These are phyloP conservation scores for Drosophila emarginata DNA, from an alignment of 2,888 invertebrate genomes.

Conservation along the genomic window DNA sequence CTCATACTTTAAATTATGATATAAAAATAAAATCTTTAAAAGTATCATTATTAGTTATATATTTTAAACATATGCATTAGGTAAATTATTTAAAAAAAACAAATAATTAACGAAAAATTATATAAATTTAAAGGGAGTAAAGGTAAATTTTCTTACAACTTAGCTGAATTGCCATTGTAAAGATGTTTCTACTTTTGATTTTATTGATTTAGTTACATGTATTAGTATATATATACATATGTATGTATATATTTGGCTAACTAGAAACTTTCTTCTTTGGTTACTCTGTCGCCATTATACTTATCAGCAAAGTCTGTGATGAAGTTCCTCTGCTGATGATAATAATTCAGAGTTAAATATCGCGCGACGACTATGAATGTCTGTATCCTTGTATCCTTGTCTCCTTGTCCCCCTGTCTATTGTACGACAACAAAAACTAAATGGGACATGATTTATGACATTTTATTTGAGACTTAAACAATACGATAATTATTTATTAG, in stretches of 20 bases:
- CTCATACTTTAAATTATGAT: too few relatives aligned
- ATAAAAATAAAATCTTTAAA: too few relatives aligned
- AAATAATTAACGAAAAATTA: background rate
- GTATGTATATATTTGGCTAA: background rate
- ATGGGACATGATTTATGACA: constrained; percentile 51
- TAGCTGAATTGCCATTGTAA: too few relatives aligned
- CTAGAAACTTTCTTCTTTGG: background rate
- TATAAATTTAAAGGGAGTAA: background rate
- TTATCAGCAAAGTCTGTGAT: constrained; percentile 43
- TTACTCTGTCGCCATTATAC: constrained; percentile 30
- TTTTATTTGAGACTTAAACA: constrained; percentile 55
- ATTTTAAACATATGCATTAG: too few relatives aligned
- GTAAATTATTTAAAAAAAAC: too few relatives aligned
- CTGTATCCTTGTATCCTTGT: background rate
- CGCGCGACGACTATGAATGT: constrained; percentile 35
- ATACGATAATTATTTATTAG: constrained; percentile 60
- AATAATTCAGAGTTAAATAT: constrained; percentile 52
- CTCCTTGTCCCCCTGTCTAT: too few relatives aligned
- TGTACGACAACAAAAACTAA: constrained; percentile 3
- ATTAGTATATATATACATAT: background rate
- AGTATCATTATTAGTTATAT: too few relatives aligned
- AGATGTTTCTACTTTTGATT: background rate
- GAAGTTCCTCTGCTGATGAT: constrained; percentile 36
- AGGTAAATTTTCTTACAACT: background rate
- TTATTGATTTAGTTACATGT: background rate